Evolutionary conservation across 1,140 invertebrate genomes (phyloP).

Genomic region (Microplitis mediator): DNA sequence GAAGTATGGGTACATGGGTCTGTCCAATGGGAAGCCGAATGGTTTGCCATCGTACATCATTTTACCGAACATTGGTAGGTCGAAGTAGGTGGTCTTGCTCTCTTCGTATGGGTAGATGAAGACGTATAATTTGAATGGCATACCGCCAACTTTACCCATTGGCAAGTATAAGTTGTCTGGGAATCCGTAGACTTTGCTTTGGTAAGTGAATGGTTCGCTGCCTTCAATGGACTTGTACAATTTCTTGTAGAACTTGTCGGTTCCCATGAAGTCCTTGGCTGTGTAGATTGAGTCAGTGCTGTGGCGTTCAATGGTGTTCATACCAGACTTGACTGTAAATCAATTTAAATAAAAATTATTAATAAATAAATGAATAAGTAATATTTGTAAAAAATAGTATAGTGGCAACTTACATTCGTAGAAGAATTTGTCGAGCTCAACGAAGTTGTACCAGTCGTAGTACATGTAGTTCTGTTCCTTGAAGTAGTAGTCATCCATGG

Average conservation of each 20-base stretch:
- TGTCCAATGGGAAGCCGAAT: constrained; percentile 73
- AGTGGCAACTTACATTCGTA: constrained; percentile 47
- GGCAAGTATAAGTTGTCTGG: constrained; percentile 58
- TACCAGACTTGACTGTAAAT: constrained; percentile 55
- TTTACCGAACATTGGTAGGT: constrained; percentile 48
- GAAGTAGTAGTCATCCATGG: constrained; percentile 54
- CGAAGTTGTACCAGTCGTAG: constrained; percentile 52
- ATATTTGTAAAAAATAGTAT: constrained; percentile 4
- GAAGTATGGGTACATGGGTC: constrained; percentile 52
- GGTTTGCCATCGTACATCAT: constrained; percentile 63
- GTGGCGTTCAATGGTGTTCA: constrained; percentile 55
- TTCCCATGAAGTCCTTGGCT: constrained; percentile 60
- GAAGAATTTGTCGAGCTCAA: constrained; percentile 60
- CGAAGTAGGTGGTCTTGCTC: constrained; percentile 35
- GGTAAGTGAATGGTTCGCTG: constrained; percentile 52
- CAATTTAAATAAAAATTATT: background rate
- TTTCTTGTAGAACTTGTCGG: constrained; percentile 63
- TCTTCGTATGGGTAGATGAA: constrained; percentile 53
- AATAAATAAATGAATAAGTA: constrained; percentile 4
- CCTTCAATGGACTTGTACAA: constrained; percentile 51
- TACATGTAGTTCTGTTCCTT: constrained; percentile 48
- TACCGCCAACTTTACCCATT: constrained; percentile 56
- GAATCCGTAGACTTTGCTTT: constrained; percentile 52
- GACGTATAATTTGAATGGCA: constrained; percentile 59
- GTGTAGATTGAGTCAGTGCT: constrained; percentile 58